Percentiles rank a stretch among this genome's conserved stretches.
These are phyloP conservation scores for Congeria kusceri DNA, from an alignment of 2,888 invertebrate genomes.

Conservation along the genomic window DNA sequence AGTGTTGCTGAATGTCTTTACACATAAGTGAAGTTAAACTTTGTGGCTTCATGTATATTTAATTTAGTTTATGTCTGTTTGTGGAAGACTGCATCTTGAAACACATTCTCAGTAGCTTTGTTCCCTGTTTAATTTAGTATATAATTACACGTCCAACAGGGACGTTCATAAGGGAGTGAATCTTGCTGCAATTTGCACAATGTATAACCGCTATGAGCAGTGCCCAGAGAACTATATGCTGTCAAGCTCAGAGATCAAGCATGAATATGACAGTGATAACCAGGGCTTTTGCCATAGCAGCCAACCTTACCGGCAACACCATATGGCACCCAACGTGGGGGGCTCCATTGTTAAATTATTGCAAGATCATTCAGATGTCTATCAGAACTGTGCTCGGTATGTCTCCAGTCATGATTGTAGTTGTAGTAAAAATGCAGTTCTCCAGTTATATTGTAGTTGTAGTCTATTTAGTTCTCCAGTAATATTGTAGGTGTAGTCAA, in stretches of 20 bases:
- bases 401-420: not conserved
- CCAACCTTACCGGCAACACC: not conserved
- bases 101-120: no score
- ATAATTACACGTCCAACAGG: no score
- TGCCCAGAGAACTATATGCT: not conserved
- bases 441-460: no score
- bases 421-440: not conserved
- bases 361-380: constrained; percentile 28
- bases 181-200: not conserved
- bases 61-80: no score
- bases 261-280: constrained; percentile 32
- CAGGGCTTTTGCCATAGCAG: not conserved
- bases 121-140: no score
- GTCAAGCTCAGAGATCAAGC: constrained; percentile 38
- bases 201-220: not conserved
- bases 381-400: constrained; percentile 18
- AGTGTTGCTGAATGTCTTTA: no score
- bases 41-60: no score
- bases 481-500: no score
- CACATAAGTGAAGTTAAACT: no score
- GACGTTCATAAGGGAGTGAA: no score
- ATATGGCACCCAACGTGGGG: not conserved
- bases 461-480: no score
- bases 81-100: no score
- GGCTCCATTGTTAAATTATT: constrained; percentile 39